Percentiles rank a stretch among this genome's conserved stretches.
Evolutionary conservation across 2,888 invertebrate species (phyloP).

Genomic region (Tricholauxania praeusta): DNA sequence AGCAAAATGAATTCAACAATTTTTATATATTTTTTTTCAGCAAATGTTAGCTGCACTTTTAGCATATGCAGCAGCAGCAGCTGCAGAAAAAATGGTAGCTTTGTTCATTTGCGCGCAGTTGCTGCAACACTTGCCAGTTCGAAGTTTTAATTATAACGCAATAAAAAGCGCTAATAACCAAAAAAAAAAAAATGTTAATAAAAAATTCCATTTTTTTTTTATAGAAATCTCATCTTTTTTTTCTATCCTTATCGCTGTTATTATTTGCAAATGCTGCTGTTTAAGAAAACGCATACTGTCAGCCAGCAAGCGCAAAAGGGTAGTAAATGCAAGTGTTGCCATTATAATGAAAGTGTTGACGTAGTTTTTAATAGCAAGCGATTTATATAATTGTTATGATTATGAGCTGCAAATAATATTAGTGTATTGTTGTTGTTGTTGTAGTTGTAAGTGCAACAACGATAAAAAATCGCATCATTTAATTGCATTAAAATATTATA

Average conservation of each 20-base stretch:
- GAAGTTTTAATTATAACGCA: constrained; percentile 66
- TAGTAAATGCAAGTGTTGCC: not conserved
- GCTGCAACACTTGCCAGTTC: constrained; percentile 44
- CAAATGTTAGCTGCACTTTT: not conserved
- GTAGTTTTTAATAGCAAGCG: constrained; percentile 27
- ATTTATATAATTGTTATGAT: constrained; percentile 35
- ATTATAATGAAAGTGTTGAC: constrained; percentile 33
- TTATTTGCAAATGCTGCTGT: too few species aligned
- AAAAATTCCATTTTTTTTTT: constrained; percentile 13
- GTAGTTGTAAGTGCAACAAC: too few species aligned
- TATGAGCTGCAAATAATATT: constrained; percentile 7
- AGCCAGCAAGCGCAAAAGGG: too few species aligned
- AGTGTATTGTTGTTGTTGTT: too few species aligned
- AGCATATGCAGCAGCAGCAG: not conserved
- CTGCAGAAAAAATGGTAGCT: not conserved
- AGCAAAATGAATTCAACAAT: not conserved
- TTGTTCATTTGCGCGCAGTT: not conserved
- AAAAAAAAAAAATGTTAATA: constrained; percentile 46
- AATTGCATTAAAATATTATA: constrained; percentile 27
- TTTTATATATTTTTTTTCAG: not conserved
- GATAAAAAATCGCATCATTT: not conserved
- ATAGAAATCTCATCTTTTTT: too few species aligned
- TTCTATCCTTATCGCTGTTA: too few species aligned
- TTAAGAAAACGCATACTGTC: too few species aligned
- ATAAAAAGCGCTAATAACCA: constrained; percentile 61